These are phyloP conservation scores for Polyodon spathula DNA, from an alignment of 2,113 vertebrate genomes.

Conservation along the genomic window DNA sequence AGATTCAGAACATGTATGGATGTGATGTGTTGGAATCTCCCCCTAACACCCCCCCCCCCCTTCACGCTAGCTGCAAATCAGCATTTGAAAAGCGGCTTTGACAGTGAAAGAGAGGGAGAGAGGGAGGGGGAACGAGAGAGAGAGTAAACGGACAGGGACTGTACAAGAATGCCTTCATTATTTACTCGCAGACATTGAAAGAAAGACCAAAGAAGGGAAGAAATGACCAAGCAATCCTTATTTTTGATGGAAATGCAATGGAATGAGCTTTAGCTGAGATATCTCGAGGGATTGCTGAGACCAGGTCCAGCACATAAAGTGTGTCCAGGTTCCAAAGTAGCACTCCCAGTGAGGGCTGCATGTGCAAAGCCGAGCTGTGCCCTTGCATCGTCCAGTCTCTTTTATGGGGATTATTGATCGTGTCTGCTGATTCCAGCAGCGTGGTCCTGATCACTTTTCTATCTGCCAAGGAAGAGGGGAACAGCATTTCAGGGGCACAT, in stretches of 20 bases:
- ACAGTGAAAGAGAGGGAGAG: conserved; percentile 67
- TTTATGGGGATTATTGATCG: not conserved
- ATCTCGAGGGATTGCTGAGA: too few relatives aligned
- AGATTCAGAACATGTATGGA: conserved; percentile 38
- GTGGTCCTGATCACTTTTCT: too few relatives aligned
- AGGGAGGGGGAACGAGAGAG: conserved; percentile 4
- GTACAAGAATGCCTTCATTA: conserved; percentile 72
- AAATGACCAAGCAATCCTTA: conserved; percentile 45
- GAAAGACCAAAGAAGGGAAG: conserved; percentile 34
- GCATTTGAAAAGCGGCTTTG: conserved; percentile 72
- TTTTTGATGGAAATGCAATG: too few relatives aligned
- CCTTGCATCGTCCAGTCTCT: not conserved
- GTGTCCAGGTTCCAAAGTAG: too few relatives aligned
- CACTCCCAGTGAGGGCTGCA: too few relatives aligned
- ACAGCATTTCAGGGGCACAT: too few relatives aligned
- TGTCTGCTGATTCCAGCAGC: too few relatives aligned
- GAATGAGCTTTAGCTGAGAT: too few relatives aligned
- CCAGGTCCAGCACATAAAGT: too few relatives aligned
- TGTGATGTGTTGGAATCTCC: conserved; percentile 60
- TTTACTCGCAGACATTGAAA: conserved; percentile 59
- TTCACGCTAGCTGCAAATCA: conserved; percentile 55
- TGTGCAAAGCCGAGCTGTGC: not conserved
- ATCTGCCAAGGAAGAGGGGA: too few relatives aligned
- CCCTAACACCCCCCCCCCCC: conserved; percentile 29
- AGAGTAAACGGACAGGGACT: conserved; percentile 39